These are phyloP conservation scores for Aromia moschata DNA, from an alignment of 2,888 invertebrate species.

Conservation along the genomic window DNA sequence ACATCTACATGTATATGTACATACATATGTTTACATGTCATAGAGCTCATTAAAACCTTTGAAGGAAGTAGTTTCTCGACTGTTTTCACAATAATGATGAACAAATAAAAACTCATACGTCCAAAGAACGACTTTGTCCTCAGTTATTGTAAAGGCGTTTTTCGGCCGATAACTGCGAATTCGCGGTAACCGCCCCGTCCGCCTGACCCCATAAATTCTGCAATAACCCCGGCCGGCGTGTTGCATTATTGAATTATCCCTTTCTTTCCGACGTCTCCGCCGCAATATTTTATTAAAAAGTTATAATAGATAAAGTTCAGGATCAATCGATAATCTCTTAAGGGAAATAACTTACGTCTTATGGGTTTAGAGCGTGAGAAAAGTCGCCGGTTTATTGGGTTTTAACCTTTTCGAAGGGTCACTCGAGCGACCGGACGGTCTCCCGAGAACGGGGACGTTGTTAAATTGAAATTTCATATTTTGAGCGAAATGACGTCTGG, in stretches of 20 bases:
- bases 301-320: slow-evolving; percentile 30
- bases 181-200: neutral
- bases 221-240: neutral
- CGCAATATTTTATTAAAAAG: slow-evolving; percentile 15
- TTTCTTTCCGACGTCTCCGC: neutral
- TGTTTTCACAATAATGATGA: too few relatives aligned
- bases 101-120: too few relatives aligned
- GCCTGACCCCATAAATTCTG: neutral
- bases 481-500: slow-evolving; percentile 23
- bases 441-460: slow-evolving; percentile 39
- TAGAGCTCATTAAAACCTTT: too few relatives aligned
- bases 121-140: too few relatives aligned
- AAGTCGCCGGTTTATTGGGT: slow-evolving; percentile 48
- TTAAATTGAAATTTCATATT: slow-evolving; percentile 46
- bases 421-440: slow-evolving; percentile 42
- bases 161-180: too few relatives aligned
- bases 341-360: slow-evolving; percentile 37
- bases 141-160: too few relatives aligned
- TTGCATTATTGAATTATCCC: neutral
- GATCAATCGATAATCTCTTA: slow-evolving; percentile 31
- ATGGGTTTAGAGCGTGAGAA: slow-evolving; percentile 39
- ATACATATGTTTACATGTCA: too few relatives aligned
- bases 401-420: slow-evolving; percentile 47
- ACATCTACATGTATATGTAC: too few relatives aligned
- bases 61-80: too few relatives aligned